Evolutionary conservation across 2,888 invertebrate species (phyloP).

Genomic region (Andrena hattorfiana): DNA sequence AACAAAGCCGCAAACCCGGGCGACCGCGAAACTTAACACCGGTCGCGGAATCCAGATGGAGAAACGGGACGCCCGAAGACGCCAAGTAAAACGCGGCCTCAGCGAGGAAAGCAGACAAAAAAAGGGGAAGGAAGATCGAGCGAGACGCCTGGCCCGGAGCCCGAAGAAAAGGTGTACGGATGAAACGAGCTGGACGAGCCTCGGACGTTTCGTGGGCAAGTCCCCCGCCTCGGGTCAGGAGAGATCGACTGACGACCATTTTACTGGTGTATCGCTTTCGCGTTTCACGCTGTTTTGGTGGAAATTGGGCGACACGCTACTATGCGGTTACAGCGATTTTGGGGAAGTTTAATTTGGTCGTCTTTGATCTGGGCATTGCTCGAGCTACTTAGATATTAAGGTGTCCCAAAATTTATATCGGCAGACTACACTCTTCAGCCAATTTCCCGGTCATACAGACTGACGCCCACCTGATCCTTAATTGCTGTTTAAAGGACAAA

Average conservation of each 20-base stretch:
- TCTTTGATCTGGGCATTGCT: too few relatives aligned
- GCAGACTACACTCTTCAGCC: too few relatives aligned
- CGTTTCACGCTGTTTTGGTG: background rate
- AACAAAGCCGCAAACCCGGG: conserved; percentile 82
- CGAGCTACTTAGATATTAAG: too few relatives aligned
- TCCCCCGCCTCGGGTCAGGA: too few relatives aligned
- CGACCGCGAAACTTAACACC: conserved; percentile 84
- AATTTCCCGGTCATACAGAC: too few relatives aligned
- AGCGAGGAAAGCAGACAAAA: conserved; percentile 42
- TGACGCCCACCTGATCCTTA: background rate
- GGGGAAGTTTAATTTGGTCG: too few relatives aligned
- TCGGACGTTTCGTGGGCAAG: too few relatives aligned
- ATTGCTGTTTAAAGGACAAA: conserved; percentile 22
- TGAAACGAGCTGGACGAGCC: too few relatives aligned
- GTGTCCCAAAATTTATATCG: too few relatives aligned
- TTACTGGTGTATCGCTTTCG: conserved; percentile 22
- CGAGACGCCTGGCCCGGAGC: background rate
- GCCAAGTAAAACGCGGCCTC: conserved; percentile 35
- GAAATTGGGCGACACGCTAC: conserved; percentile 2
- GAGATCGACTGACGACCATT: conserved; percentile 1
- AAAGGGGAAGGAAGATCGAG: conserved; percentile 46
- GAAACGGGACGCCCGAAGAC: conserved; percentile 42
- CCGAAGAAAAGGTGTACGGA: conserved; percentile 1
- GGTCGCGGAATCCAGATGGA: conserved; percentile 64
- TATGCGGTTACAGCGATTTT: too few relatives aligned